phyloP scores from a whole-genome alignment of 92 coral and sea anemone species.

The Pocillopora grandis region DNA sequence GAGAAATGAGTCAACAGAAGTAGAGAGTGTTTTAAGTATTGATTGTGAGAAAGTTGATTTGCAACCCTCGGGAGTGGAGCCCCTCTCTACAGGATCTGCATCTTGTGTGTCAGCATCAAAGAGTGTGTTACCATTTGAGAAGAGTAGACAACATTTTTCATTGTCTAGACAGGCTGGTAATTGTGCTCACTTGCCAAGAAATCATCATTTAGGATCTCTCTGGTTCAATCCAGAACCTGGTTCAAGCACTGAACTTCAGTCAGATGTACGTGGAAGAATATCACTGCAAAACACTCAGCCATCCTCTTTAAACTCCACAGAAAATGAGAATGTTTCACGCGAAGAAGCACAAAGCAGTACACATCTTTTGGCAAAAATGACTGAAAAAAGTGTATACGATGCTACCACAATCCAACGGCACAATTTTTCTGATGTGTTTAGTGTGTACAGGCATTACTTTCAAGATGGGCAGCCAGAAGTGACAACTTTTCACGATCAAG shows the following conservation, averaged over 20 bases:
- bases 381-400: conserved; percentile 4
- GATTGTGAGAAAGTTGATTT: not conserved
- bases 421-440: conserved; percentile 56
- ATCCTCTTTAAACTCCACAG: not conserved
- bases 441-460: conserved; percentile 78
- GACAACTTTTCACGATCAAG: conserved; percentile 82
- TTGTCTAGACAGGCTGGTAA: not conserved
- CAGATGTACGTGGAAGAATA: not conserved
- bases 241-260: not conserved
- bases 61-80: not conserved
- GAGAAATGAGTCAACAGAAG: conserved; percentile 14
- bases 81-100: not conserved
- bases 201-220: not conserved
- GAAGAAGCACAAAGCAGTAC: conserved; percentile 1
- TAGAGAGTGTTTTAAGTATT: not conserved
- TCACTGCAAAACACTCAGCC: not conserved
- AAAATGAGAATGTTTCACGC: not conserved
- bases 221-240: not conserved
- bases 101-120: not conserved
- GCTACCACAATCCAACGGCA: conserved; percentile 35
- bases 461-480: conserved; percentile 61
- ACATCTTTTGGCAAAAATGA: not conserved
- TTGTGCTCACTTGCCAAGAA: not conserved
- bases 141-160: not conserved
- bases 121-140: not conserved